Base-by-base conservation (phyloP, 1,140 invertebrate genomes). In the Euglossa dilemma region DNA sequence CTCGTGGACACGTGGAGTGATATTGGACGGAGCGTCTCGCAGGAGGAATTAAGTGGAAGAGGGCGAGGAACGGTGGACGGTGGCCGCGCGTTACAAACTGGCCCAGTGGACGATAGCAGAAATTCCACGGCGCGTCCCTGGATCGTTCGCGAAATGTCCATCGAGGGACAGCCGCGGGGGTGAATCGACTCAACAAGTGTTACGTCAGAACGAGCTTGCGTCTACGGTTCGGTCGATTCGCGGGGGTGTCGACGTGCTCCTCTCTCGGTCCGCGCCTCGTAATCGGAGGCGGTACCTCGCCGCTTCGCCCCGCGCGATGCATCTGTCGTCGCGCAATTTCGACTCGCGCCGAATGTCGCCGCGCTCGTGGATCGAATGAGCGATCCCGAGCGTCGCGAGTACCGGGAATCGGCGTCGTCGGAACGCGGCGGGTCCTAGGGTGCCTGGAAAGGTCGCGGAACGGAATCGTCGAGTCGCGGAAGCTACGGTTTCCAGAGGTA, bases 131-230 rank as follows among this genome's bases (percentile, higher is more conserved):
- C 56, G 20, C 74, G 74, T 83, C 50, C 70, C 56, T 6, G 23
- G 67, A 52, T 73, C 76, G 66, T 86, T 87, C 57, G 52, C 67
- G 82, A 84, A 87, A 87, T 79, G 81, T 80, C 81, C 81, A 80
- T 63, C 70, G 74, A 77, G 81, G 77, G 85, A 73, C 76, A 71
- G 57, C n/a, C 59, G 76, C 76, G 85, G 85, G 59, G 75, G 69
- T 83, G 74, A 85, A 78, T 72, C 64, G 85, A 61, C 88, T 92
- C 92, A 92, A 92, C 92, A 92, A 92, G 92, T 92, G 92, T 92
- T 92, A 85, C 80, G 80, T 71, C 78, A 71, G 84, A 80, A 83
- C 83, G 85, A 80, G 77, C 77, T 78, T 88, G 88, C 83, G 88
- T 83, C 81, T 82, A 79, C 78, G 71, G 54, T 66, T 63, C 63